Percentiles rank a stretch among this genome's conserved stretches.
Conservation (phyloP, 2,888 invertebrate species). For the Onthophagus sagittarius region DNA sequence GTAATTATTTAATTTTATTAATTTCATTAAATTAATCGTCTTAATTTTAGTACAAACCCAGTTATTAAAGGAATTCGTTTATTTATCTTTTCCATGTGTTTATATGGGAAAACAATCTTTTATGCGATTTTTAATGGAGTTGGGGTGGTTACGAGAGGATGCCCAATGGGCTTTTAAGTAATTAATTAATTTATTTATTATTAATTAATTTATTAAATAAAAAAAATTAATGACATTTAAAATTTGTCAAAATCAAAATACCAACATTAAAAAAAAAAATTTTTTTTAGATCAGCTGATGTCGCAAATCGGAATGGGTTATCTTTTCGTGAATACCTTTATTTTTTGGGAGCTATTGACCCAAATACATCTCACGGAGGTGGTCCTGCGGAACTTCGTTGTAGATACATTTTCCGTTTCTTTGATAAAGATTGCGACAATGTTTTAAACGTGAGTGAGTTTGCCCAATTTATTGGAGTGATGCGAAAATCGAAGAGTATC, state of each 20-base stretch:
- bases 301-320: conserved; percentile 51
- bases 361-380: conserved; percentile 58
- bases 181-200: conserved; percentile 5
- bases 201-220: too few relatives aligned
- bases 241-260: too few relatives aligned
- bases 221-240: too few relatives aligned
- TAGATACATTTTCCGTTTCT: conserved; percentile 67
- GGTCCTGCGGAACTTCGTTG: conserved; percentile 67
- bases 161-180: conserved; percentile 52
- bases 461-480: conserved; percentile 55
- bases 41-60: conserved; percentile 54
- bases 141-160: conserved; percentile 55
- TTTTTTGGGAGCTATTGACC: conserved; percentile 64
- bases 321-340: conserved; percentile 57
- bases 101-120: conserved; percentile 57
- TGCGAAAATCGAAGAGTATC: conserved; percentile 53
- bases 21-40: background rate
- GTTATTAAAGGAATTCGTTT: conserved; percentile 56
- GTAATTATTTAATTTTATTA: conserved; percentile 25
- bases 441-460: conserved; percentile 58
- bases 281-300: conserved; percentile 55
- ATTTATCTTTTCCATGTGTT: conserved; percentile 54
- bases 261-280: too few relatives aligned
- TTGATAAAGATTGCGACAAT: conserved; percentile 54
- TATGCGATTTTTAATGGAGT: conserved; percentile 52